Evolutionary conservation across 2,797 vertebrate species (phyloP), one percentile per base, ranked within the genome.

Genomic region (Apogon talboti): DNA sequence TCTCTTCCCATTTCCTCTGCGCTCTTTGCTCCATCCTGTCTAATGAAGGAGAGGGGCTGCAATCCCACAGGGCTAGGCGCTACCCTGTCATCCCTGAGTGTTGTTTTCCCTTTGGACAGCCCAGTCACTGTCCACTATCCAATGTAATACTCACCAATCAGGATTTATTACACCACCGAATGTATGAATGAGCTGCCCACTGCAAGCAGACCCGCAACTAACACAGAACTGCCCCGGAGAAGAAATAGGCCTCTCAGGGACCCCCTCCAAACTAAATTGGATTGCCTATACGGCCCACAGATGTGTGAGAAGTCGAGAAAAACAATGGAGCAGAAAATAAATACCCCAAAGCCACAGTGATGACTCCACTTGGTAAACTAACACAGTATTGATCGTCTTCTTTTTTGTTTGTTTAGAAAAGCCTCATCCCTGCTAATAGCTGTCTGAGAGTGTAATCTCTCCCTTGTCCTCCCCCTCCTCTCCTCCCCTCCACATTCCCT

Each of bases 371-470:
- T 91, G 79, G 86, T 91, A 90, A 92, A 92, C 91, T 91, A 92
- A 93, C 89, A 85, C 86, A 90, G 81, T 94, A 94, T 94, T 93
- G 94, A 95, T 94, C 86, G 74, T 80, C 88, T 81, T 90, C 88
- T 91, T 76, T 54, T 83, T 87, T 91, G 91, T 94, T 93, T 95
- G 93, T 94, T 93, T 92, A 92, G 91, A 93, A 90, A 88, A 92
- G 90, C 90, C 88, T 93, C 91, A 93, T 93, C 92, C 91, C 83
- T 67, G 86, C 92, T 94, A 94, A 93, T 93, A 93, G 92, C 92
- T 91, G 91, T 91, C 92, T 93, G 79, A 90, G 87, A 91, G 85
- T 87, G 89, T 94, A 94, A 93, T 94, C 94, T 91, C 87, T 83
- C 87, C 83, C 89, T 91, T 87, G 83, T 89, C 89, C 86, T 81